Evolutionary conservation across 2,888 invertebrate species (phyloP).

Genomic region (Melinaea menophilus): DNA sequence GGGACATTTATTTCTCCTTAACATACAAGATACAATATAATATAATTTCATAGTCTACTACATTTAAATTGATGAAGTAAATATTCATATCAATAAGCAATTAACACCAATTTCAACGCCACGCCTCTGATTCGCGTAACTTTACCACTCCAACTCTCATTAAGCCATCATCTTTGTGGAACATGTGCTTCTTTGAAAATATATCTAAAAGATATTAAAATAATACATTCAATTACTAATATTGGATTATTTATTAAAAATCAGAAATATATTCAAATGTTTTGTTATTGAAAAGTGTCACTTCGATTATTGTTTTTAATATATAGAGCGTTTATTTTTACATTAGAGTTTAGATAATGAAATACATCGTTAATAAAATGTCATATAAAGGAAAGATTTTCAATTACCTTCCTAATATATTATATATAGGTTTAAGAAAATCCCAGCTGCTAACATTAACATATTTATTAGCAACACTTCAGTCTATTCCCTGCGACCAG

Average conservation of each 20-base stretch:
- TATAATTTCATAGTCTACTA: no score
- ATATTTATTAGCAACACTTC: slow-evolving; percentile 45
- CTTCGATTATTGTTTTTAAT: no score
- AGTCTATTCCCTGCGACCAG: slow-evolving; percentile 27
- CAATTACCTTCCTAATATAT: slow-evolving; percentile 46
- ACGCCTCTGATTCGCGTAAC: slow-evolving; percentile 22
- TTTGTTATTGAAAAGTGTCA: no score
- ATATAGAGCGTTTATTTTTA: no score
- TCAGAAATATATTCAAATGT: no score
- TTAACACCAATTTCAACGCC: slow-evolving; percentile 21
- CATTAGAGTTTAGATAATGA: neutral
- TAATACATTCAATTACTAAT: no score
- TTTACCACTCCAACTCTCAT: slow-evolving; percentile 28
- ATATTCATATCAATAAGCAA: slow-evolving; percentile 13
- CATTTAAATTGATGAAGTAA: slow-evolving; percentile 6
- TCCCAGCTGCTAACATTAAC: slow-evolving; percentile 63
- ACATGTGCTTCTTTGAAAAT: slow-evolving; percentile 14
- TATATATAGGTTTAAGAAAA: slow-evolving; percentile 68
- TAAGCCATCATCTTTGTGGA: slow-evolving; percentile 29
- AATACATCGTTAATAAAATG: neutral
- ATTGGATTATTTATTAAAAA: no score
- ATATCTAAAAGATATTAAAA: neutral
- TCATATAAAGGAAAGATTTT: slow-evolving; percentile 42
- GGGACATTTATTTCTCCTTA: no score
- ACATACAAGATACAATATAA: no score